These are phyloP conservation scores for Chaitophorus viminalis DNA, from an alignment of 2,888 invertebrate genomes.

Conservation along the genomic window DNA sequence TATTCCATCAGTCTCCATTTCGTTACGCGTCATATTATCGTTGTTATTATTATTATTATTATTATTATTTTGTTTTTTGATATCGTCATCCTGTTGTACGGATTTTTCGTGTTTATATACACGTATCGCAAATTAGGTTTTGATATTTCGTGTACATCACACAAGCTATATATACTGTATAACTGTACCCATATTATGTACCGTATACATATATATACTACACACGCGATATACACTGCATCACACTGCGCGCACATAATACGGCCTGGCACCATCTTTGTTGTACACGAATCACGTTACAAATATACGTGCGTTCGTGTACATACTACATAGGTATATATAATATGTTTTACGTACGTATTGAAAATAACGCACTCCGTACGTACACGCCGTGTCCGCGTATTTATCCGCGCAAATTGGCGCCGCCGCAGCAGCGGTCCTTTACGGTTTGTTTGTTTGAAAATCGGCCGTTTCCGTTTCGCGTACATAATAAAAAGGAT, in stretches of 20 bases:
- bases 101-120: background rate
- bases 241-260: background rate
- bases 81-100: background rate
- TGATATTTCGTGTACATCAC: background rate
- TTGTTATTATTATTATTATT: background rate
- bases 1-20: background rate
- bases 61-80: background rate
- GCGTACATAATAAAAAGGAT: background rate
- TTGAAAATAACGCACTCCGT: no score
- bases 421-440: background rate
- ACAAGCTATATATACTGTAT: background rate
- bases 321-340: no score
- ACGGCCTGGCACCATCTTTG: background rate
- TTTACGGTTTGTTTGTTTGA: conserved; percentile 30
- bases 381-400: no score
- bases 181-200: background rate
- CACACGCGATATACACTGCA: no score
- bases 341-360: no score
- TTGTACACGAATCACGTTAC: background rate
- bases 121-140: background rate
- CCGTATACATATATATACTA: no score
- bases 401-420: background rate
- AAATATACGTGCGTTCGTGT: background rate
- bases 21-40: background rate
- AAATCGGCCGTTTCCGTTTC: conserved; percentile 44